Evolutionary conservation across 2,113 vertebrate genomes (phyloP), one percentile per base, ranked within the genome.

Genomic region (Chitala chitala): DNA sequence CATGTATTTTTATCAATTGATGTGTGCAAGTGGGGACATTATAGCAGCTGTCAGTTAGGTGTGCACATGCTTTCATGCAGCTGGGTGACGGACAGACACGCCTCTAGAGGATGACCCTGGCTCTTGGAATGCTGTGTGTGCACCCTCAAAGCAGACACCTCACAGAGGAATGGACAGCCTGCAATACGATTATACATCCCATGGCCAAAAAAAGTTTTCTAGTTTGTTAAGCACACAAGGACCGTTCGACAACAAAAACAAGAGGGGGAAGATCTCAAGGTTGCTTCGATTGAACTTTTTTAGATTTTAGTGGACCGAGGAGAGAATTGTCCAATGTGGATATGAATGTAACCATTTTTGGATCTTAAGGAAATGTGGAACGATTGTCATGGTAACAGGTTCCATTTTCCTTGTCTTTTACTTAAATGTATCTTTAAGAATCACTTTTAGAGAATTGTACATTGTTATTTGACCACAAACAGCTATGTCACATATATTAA

Each of bases 101-200:
- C 42, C 46, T 44, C 75, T 73, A 72, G 72, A 69, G 75, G 75
- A 78, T 77, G 76, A 80, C 58, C 78, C 51, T 59, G 46, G 33
- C 54, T 75, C 71, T 71, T 17, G 51, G 24, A 22, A 22, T 26
- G 4, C 33, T 4, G 31, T 20, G 38, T 22, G 20, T 17, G 24
- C 44, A 17, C 58, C 63, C 29, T 26, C 44, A 22, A 17, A n/a
- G 20, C 20, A 8, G 26, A 5, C 36, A 46, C 20, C 10, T 40
- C 38, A 44, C 17, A 58, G 31, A 5, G 54, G 24, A 56, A 1
- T 2, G n/a, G 38, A 22, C 15, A 7, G 4, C 31, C 29, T 9
- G 6, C 22, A 10, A 20, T 17, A 46, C 31, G 55, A 12, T 44
- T 44, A 72, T 48, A 72, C 17, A 55, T 46, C 24, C 31, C 48